Conservation (phyloP, 2,888 invertebrate genomes). For the Drosophila nigricruria region DNA sequence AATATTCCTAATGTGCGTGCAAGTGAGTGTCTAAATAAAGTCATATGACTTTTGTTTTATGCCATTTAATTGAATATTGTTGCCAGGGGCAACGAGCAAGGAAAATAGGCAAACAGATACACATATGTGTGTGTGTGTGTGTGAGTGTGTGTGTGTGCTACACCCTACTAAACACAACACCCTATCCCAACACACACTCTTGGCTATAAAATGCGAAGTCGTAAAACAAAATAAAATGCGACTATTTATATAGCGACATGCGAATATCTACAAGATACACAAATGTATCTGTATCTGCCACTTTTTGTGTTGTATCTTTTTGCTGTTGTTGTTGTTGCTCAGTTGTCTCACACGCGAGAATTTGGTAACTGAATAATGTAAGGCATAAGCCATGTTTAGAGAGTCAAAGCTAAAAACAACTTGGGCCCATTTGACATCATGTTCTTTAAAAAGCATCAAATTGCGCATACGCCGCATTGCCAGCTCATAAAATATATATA, state of each 20-base stretch:
- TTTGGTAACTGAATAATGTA: slow-evolving; percentile 5
- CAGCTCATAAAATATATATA: slow-evolving; percentile 2
- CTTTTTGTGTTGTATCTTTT: not conserved
- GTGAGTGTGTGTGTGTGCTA: not conserved
- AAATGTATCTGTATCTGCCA: slow-evolving; percentile 23
- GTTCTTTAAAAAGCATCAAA: slow-evolving; percentile 29
- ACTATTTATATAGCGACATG: slow-evolving; percentile 60
- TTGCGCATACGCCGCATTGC: slow-evolving; percentile 52
- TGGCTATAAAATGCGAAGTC: slow-evolving; percentile 12
- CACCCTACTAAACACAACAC: slow-evolving; percentile 2
- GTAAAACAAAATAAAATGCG: slow-evolving; percentile 54
- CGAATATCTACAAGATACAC: slow-evolving; percentile 42
- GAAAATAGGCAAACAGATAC: slow-evolving; percentile 12
- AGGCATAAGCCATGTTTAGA: not conserved
- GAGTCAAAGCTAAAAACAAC: slow-evolving; percentile 27
- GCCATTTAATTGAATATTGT: slow-evolving; percentile 61
- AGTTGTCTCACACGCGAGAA: slow-evolving; percentile 18
- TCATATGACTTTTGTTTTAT: slow-evolving; percentile 46
- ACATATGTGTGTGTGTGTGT: not conserved
- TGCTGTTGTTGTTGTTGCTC: slow-evolving; percentile 28
- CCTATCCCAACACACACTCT: slow-evolving; percentile 5
- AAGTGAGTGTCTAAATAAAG: slow-evolving; percentile 37
- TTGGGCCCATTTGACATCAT: slow-evolving; percentile 25
- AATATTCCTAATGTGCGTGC: slow-evolving; percentile 15
- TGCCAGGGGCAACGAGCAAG: slow-evolving; percentile 53